Evolutionary conservation across 2,113 vertebrate genomes (phyloP).

Genomic region (Cisticola juncidis): DNA sequence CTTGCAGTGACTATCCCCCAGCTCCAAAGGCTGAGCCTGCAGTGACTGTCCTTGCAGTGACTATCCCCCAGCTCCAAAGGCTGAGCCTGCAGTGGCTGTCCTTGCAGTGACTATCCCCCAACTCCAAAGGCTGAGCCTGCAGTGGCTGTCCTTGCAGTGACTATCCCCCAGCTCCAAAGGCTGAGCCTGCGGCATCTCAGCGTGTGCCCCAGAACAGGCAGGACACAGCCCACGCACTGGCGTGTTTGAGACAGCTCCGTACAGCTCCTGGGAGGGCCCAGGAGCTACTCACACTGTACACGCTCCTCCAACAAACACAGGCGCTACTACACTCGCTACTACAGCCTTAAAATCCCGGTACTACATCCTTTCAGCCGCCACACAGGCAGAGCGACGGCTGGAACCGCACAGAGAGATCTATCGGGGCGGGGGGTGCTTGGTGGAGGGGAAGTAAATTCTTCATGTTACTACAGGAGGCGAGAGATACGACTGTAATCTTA

Average conservation of each 20-base stretch:
- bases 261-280: not conserved
- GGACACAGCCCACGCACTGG: not conserved
- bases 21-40: not conserved
- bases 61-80: too few species aligned
- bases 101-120: not conserved
- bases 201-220: not conserved
- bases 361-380: not conserved
- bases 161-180: too few species aligned
- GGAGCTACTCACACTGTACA: not conserved
- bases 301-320: not conserved
- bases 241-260: not conserved
- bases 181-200: not conserved
- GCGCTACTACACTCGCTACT: not conserved
- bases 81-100: not conserved
- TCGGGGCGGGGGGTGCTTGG: not conserved
- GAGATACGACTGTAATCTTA: not conserved
- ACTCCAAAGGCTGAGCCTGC: not conserved
- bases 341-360: not conserved
- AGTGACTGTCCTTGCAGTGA: too few species aligned
- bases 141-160: too few species aligned
- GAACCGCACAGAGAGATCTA: not conserved
- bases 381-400: not conserved
- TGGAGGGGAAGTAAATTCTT: not conserved
- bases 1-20: not conserved
- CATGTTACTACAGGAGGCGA: not conserved